Evolutionary conservation across 2,888 invertebrate species (phyloP).

Genomic region (Lacanobia wlatinum): DNA sequence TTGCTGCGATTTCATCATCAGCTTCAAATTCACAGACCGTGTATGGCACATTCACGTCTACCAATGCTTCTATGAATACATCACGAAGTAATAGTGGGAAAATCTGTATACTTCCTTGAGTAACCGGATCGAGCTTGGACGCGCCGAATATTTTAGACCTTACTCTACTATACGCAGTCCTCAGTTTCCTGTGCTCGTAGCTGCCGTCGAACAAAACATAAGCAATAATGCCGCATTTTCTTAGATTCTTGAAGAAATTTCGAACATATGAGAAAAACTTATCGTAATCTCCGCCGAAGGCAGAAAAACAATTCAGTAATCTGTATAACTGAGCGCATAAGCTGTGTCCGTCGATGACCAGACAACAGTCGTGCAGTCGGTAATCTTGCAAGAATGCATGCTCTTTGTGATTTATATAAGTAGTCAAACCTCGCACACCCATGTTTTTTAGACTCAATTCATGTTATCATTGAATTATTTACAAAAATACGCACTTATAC

Average conservation of each 20-base stretch:
- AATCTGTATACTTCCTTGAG: slow-evolving; percentile 90
- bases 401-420: slow-evolving; percentile 93
- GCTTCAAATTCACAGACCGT: slow-evolving; percentile 97
- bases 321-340: slow-evolving; percentile 93
- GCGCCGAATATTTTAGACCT: slow-evolving; percentile 91
- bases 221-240: slow-evolving; percentile 93
- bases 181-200: slow-evolving; percentile 93
- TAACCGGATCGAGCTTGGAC: slow-evolving; percentile 89
- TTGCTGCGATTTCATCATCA: slow-evolving; percentile 96
- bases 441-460: slow-evolving; percentile 76
- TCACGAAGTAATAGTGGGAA: slow-evolving; percentile 94
- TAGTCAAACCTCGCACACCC: slow-evolving; percentile 97
- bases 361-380: slow-evolving; percentile 92
- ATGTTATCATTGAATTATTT: slow-evolving; percentile 3
- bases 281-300: slow-evolving; percentile 97
- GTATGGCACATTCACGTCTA: slow-evolving; percentile 92
- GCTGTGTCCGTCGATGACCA: slow-evolving; percentile 96
- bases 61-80: slow-evolving; percentile 93
- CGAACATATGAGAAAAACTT: slow-evolving; percentile 92
- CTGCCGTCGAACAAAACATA: slow-evolving; percentile 96
- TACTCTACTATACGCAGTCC: slow-evolving; percentile 91
- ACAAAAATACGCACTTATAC: not conserved
- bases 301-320: slow-evolving; percentile 91
- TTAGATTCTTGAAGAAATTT: slow-evolving; percentile 93
- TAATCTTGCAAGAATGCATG: slow-evolving; percentile 92